A percentile compares a stretch with the other conserved stretches of the same genome.
These are phyloP conservation scores for Phyllostomus hastatus DNA, from an alignment of 2,113 vertebrate species.

Conservation along the genomic window DNA sequence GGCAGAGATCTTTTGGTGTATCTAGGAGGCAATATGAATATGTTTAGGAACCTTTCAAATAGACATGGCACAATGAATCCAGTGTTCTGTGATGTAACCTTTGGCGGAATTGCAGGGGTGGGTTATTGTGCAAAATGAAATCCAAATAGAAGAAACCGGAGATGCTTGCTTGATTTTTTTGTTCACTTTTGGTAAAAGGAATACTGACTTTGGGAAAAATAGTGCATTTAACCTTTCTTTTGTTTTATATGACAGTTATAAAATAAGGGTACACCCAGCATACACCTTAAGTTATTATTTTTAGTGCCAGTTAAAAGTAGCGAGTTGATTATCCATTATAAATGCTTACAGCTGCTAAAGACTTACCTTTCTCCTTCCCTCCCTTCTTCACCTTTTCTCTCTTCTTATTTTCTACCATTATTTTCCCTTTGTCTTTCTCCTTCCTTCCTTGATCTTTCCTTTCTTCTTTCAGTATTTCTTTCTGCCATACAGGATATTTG, in stretches of 20 bases:
- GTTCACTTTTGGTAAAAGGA: not conserved
- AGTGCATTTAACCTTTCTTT: not conserved
- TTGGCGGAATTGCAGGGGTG: not conserved
- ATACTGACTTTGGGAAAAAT: not conserved
- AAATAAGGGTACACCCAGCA: not conserved
- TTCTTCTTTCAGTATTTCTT: not conserved
- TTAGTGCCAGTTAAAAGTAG: not conserved
- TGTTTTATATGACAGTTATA: not conserved
- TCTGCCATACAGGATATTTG: not conserved
- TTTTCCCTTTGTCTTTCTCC: not conserved
- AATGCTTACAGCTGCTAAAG: not conserved
- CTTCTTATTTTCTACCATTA: not conserved
- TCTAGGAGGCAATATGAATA: not conserved
- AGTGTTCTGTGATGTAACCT: not conserved
- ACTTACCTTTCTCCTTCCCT: not conserved
- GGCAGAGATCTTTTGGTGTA: not conserved
- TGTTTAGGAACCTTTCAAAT: not conserved
- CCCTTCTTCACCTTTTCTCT: not conserved
- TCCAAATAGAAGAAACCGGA: not conserved
- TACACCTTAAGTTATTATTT: not conserved
- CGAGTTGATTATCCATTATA: not conserved
- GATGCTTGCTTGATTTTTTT: not conserved
- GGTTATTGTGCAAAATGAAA: not conserved
- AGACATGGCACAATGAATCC: not conserved
- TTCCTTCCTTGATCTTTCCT: not conserved